Evolutionary conservation across 92 coral and sea anemone genomes (phyloP).

Genomic region (Porites rus): DNA sequence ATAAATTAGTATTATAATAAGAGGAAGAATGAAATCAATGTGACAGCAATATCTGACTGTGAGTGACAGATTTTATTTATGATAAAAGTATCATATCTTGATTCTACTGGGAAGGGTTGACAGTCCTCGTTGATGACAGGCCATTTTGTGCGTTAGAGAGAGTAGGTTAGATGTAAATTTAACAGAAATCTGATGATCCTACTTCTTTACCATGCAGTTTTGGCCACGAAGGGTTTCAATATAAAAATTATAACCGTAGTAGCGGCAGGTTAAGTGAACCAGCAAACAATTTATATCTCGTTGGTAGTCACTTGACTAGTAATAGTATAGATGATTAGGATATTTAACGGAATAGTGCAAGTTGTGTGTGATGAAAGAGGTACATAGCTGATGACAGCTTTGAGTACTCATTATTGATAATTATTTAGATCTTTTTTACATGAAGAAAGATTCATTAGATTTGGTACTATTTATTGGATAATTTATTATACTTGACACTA

Average conservation of each 20-base stretch:
- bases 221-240: too few species aligned
- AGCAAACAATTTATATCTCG: too few species aligned
- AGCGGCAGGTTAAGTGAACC: too few species aligned
- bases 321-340: background rate
- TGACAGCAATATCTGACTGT: too few species aligned
- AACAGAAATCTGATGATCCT: background rate
- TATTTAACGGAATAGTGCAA: background rate
- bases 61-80: conserved; percentile 4
- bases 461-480: conserved; percentile 34
- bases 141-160: too few species aligned
- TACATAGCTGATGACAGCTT: background rate
- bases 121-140: too few species aligned
- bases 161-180: background rate
- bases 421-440: background rate
- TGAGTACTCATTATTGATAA: too few species aligned
- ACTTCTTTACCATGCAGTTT: background rate
- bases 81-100: background rate
- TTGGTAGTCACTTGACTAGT: background rate
- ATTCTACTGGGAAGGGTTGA: too few species aligned
- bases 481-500: conserved; percentile 8
- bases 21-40: too few species aligned
- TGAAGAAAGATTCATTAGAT: background rate
- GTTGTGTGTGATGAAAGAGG: too few species aligned
- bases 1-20: too few species aligned
- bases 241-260: too few species aligned